These are phyloP conservation scores for Agapostemon virescens DNA, from an alignment of 2,888 invertebrate genomes.

Conservation along the genomic window DNA sequence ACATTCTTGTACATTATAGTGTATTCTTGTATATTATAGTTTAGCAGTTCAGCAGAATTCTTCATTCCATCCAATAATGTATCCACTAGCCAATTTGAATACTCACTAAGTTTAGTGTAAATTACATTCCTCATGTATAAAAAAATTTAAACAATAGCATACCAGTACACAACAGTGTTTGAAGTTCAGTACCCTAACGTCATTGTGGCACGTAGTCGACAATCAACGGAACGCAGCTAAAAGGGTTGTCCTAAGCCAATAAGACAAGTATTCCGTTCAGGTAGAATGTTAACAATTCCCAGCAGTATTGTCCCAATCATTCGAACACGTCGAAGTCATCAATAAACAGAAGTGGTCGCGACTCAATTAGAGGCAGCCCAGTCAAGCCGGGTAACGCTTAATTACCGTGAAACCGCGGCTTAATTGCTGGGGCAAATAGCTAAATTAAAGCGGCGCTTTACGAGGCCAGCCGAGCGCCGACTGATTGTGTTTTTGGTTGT, in stretches of 20 bases:
- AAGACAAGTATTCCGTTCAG: slow-evolving; percentile 2
- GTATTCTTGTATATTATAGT: too few relatives aligned
- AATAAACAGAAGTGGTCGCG: slow-evolving; percentile 36
- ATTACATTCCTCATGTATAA: not conserved
- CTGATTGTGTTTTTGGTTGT: slow-evolving; percentile 73
- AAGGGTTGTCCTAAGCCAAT: not conserved
- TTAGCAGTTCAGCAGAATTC: too few relatives aligned
- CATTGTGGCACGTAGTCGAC: not conserved
- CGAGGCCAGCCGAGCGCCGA: slow-evolving; percentile 59
- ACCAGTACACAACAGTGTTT: not conserved
- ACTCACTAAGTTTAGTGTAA: too few relatives aligned
- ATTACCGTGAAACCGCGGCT: slow-evolving; percentile 73
- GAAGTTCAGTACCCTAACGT: not conserved
- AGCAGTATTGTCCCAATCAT: not conserved
- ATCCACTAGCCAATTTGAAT: too few relatives aligned
- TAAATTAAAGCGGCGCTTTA: slow-evolving; percentile 72
- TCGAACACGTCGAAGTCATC: slow-evolving; percentile 39
- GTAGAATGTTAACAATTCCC: slow-evolving; percentile 6
- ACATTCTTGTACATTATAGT: too few relatives aligned
- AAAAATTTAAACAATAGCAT: not conserved
- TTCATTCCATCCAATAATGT: too few relatives aligned
- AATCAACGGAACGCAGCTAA: not conserved
- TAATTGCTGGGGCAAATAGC: slow-evolving; percentile 73
- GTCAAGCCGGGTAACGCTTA: slow-evolving; percentile 58
- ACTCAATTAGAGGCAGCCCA: slow-evolving; percentile 51